phyloP scores from a whole-genome alignment of 2,113 vertebrate genomes.

The Tupaia tana region DNA sequence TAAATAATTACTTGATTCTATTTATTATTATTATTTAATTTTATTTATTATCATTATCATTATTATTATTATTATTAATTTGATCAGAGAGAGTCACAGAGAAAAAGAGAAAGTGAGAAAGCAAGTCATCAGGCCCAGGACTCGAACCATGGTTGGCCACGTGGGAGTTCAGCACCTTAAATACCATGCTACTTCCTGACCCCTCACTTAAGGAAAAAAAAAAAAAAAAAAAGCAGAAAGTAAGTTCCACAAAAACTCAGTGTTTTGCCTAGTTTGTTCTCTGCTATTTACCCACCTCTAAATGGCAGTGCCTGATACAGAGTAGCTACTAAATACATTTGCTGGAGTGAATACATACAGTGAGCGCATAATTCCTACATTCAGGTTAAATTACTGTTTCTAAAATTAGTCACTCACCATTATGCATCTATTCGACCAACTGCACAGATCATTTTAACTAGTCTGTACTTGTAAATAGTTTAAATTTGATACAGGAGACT shows the following conservation, averaged over 20 bases:
- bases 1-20: too few species aligned
- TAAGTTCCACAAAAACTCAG: neutral
- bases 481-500: neutral
- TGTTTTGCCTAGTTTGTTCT: neutral
- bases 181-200: too few species aligned
- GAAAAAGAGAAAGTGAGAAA: too few species aligned
- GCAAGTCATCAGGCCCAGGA: too few species aligned
- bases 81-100: too few species aligned
- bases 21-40: too few species aligned
- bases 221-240: neutral
- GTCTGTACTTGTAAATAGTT: neutral
- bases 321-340: neutral
- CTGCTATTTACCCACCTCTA: neutral
- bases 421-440: neutral
- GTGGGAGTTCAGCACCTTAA: too few species aligned
- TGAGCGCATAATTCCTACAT: neutral
- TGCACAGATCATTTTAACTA: neutral
- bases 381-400: neutral
- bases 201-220: too few species aligned
- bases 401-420: neutral
- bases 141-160: too few species aligned
- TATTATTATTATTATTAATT: too few species aligned
- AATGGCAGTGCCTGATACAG: neutral
- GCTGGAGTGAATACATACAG: neutral
- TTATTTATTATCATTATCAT: too few species aligned